These are phyloP conservation scores for Fratercula arctica DNA, from an alignment of 2,797 vertebrate genomes.

Conservation along the genomic window DNA sequence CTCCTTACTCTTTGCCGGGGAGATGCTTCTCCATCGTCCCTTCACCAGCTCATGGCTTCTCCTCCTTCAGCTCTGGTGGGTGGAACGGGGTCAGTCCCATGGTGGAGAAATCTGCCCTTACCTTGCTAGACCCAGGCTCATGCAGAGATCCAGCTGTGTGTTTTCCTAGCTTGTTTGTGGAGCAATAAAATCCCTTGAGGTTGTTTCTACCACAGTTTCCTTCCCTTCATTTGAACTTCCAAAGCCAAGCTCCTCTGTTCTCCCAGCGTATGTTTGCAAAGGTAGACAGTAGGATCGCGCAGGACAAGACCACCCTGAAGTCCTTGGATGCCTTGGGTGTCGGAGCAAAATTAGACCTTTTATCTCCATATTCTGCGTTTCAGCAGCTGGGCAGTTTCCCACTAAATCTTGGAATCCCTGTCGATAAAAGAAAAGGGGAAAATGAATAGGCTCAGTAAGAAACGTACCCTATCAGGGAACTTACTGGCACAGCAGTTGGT, in stretches of 20 bases:
- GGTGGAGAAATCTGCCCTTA: background rate
- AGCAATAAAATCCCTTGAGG: background rate
- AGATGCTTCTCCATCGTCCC: background rate
- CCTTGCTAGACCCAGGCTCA: background rate
- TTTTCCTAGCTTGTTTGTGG: background rate
- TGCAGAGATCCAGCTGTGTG: accelerated
- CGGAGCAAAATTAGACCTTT: background rate
- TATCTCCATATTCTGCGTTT: background rate
- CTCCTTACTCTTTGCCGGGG: background rate
- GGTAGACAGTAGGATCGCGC: background rate
- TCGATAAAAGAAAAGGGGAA: background rate
- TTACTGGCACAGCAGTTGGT: background rate
- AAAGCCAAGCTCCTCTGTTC: background rate
- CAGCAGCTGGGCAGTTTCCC: background rate
- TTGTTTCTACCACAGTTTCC: background rate
- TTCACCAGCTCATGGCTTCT: background rate
- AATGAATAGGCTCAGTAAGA: background rate
- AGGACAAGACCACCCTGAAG: background rate
- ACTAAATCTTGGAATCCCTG: background rate
- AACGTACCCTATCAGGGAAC: background rate
- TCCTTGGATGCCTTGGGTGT: background rate
- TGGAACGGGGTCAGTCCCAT: accelerated
- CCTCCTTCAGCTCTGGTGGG: background rate
- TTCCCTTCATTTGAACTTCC: background rate
- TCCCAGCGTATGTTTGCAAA: background rate